These are phyloP conservation scores for Apodemia zela DNA, from an alignment of 2,888 invertebrate genomes.

Conservation along the genomic window DNA sequence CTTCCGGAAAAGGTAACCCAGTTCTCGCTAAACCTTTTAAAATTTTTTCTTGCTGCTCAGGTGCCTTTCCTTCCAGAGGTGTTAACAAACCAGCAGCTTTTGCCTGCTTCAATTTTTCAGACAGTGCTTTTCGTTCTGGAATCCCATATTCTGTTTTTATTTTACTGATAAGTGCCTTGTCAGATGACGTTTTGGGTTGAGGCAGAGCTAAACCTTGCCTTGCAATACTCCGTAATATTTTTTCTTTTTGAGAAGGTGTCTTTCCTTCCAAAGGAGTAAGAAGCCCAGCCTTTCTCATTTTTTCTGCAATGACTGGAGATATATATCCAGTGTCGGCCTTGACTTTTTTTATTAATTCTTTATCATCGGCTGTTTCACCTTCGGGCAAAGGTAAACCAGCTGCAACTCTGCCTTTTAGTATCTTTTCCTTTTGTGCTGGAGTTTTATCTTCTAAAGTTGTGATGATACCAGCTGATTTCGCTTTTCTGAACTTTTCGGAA, in stretches of 20 bases:
- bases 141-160: conserved; percentile 3
- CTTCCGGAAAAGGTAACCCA: conserved; percentile 39
- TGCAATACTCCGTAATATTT: conserved; percentile 2
- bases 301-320: conserved; percentile 31
- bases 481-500: conserved; percentile 25
- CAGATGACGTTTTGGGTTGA: neutral
- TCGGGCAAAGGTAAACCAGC: conserved; percentile 39
- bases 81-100: conserved; percentile 30
- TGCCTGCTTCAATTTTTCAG: conserved; percentile 32
- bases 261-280: conserved; percentile 2
- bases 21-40: conserved; percentile 32
- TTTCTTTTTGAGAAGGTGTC: conserved; percentile 4
- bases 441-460: conserved; percentile 38
- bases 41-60: conserved; percentile 36
- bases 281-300: conserved; percentile 1
- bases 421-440: conserved; percentile 36
- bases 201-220: neutral
- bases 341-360: conserved; percentile 29
- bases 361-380: conserved; percentile 38
- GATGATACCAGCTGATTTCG: conserved; percentile 32
- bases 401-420: conserved; percentile 34
- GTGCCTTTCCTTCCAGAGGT: conserved; percentile 32
- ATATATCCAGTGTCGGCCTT: conserved; percentile 35
- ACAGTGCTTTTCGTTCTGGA: conserved; percentile 18
- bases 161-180: neutral